Base-by-base conservation (phyloP, 2,113 vertebrate species). In the Aptenodytes patagonicus region DNA sequence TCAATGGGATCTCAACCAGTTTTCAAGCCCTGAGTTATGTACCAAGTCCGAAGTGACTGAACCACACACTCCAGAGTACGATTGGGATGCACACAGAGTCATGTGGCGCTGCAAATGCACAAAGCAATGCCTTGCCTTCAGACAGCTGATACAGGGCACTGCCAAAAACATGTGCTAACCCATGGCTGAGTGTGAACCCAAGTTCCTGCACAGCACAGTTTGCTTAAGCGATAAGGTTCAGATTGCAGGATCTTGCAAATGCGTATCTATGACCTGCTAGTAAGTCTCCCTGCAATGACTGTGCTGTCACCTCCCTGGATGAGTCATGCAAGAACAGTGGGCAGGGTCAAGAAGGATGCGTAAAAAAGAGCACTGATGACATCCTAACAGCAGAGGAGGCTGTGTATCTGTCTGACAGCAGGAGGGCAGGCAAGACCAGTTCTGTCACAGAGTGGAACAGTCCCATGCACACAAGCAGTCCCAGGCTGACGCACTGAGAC, bases 271-370 rank as follows among this genome's bases (percentile, higher is more conserved):
- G 78, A 94, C 78, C 73, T n/a, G 54, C 73, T 93, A 72, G 69
- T 4, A 32, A 10, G 1, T 46, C 76, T 76, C 54, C 83, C 66
- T 76, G 86, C 34, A 34, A 52, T 7, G 76, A 87, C 57, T 79
- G 17, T 32, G 60, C 84, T 80, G 89, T 79, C 84, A 93, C 51
- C 78, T 93, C 93, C 89, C 87, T 55, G 78, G 68, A 28, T 90
- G 89, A 97, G 55, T 96, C 95, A 96, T 7, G 29, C 32, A 25
- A 46, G 47, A 96, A 75, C 49, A 90, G 91, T 34, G 55, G 89
- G 93, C 89, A 93, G 89, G 84, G 91, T 91, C 91, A 85, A 80
- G 89, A 77, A 55, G 54, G 54, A 91, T 62, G 52, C 0, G 1
- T 66, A 62, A 62, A 75, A 80, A 89, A 49, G 21, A 78, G 78